Conservation (phyloP, 2,797 vertebrate species). For the Takifugu ocellatus region DNA sequence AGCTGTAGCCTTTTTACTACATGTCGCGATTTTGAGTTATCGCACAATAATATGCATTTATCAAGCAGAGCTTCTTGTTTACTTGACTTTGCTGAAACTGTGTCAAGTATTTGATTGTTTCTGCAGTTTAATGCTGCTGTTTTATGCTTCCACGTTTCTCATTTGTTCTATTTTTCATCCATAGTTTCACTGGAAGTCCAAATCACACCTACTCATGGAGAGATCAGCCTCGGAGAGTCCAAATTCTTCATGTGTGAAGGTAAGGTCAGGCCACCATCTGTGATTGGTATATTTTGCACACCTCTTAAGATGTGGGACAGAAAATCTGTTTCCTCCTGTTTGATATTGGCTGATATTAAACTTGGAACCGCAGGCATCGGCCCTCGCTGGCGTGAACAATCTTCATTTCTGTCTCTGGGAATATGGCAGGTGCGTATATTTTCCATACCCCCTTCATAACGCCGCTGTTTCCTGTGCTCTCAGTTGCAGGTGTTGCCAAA, state of each 20-base stretch:
- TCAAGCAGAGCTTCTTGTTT: too few species aligned
- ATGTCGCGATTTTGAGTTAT: too few species aligned
- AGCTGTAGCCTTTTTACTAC: too few species aligned
- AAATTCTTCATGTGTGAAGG: conserved; percentile 98
- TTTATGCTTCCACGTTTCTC: conserved; percentile 4
- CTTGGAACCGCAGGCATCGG: background rate
- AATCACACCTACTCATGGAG: conserved; percentile 90
- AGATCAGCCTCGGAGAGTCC: conserved; percentile 96
- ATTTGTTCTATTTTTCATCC: conserved; percentile 26
- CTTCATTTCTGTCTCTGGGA: conserved; percentile 17
- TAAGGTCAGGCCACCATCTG: conserved; percentile 56
- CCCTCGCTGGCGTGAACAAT: too few species aligned
- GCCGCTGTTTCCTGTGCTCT: conserved; percentile 28
- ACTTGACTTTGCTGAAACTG: too few species aligned
- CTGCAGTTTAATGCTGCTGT: background rate
- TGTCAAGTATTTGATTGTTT: too few species aligned
- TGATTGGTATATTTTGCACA: too few species aligned
- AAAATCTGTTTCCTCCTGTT: background rate
- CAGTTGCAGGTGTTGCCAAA: conserved; percentile 88
- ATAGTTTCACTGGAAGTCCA: conserved; percentile 91
- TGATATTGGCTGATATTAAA: background rate
- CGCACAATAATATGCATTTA: too few species aligned
- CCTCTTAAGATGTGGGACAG: too few species aligned
- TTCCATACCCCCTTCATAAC: conserved; percentile 16
- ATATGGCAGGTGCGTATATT: conserved; percentile 3